Percentiles rank a stretch among this genome's conserved stretches.
Conservation (phyloP, 2,888 invertebrate genomes). For the Polydrusus tereticollis region DNA sequence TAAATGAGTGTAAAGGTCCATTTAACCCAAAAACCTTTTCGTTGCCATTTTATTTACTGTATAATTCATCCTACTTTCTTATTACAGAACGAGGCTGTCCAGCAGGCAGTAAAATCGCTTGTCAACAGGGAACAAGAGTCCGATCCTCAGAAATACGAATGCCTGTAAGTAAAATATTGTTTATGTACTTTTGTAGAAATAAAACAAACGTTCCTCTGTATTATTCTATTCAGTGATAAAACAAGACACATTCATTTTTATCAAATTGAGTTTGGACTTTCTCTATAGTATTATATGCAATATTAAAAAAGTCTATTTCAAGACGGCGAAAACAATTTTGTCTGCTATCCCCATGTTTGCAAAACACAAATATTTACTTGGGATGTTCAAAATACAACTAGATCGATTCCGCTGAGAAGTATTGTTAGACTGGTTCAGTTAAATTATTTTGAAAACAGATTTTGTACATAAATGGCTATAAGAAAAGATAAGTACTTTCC, state of each 20-base stretch:
- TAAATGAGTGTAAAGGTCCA: neutral
- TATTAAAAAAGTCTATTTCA: neutral
- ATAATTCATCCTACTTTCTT: constrained; percentile 45
- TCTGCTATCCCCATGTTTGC: neutral
- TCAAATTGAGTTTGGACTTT: too few species aligned
- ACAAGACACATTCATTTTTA: too few species aligned
- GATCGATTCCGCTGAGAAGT: neutral
- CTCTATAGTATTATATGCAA: too few species aligned
- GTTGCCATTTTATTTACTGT: constrained; percentile 11
- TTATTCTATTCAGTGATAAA: too few species aligned
- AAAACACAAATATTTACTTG: constrained; percentile 21
- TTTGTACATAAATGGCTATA: too few species aligned
- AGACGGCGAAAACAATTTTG: neutral
- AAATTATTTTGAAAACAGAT: neutral
- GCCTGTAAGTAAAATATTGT: constrained; percentile 70
- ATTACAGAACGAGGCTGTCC: constrained; percentile 69
- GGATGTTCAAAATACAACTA: constrained; percentile 1
- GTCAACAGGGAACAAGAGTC: constrained; percentile 69
- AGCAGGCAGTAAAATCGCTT: constrained; percentile 76
- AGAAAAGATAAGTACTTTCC: neutral
- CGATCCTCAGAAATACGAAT: constrained; percentile 70
- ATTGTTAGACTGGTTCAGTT: neutral
- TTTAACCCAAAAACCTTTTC: neutral
- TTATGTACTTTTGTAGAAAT: too few species aligned
- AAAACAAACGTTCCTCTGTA: too few species aligned